Evolutionary conservation across 2,113 vertebrate genomes (phyloP), one percentile per base, ranked within the genome.

Genomic region (Prunella himalayana): DNA sequence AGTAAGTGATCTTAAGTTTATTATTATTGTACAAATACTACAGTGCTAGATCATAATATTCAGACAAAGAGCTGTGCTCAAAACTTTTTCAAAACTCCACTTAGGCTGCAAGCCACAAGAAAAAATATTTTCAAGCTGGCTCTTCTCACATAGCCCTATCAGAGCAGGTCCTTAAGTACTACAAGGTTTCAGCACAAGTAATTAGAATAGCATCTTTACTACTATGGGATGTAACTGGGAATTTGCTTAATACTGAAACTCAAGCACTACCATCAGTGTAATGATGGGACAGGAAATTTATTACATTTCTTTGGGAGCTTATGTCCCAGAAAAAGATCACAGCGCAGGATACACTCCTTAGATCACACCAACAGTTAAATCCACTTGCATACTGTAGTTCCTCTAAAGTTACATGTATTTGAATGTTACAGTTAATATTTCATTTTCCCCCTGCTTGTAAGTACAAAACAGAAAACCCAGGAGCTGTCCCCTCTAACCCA

Each of bases 341-440:
- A 45, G n/a, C 3, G 16, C 14, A 81, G 39, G 12, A 86, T 30
- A 16, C 16, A 50, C 5, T 69, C 37, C 25, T 77, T 12, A 65
- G 35, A 44, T 7, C 22, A 51, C 33, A 82, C 1, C 23, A 70
- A 39, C 41, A 30, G 53, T 44, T 82, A 39, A 2, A 75, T 22
- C 17, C 53, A 61, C 37, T 76, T 13, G 23, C 13, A 77, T 11
- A 18, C 13, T 31, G 9, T 5, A 41, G 41, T 39, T 49, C 41
- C 37, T 19, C 28, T 30, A 37, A n/a, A 28, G 16, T 42, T 12
- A 35, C 0, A 1, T 9, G 19, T 7, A 21, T 3, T 17, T 20
- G 13, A 47, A 60, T 18, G 33, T 80, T 2, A 42, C 33, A 76
- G 33, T 59, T n/a, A 76, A 42, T 19, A 41, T 1, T 82, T 25